Evolutionary conservation across 2,888 invertebrate genomes (phyloP).

Genomic region (Augochlorella aurata): DNA sequence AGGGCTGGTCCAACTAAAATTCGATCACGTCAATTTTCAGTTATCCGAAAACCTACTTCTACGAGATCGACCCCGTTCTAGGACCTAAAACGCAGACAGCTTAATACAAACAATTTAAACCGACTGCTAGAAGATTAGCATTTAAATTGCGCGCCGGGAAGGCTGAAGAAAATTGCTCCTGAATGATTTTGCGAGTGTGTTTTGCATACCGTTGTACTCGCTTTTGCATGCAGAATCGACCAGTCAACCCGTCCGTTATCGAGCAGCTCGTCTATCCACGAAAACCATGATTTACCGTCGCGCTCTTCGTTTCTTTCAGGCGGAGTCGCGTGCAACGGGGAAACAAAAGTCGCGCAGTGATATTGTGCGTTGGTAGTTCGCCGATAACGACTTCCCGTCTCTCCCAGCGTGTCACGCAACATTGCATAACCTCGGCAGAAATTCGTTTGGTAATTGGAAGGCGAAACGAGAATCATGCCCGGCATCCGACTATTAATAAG

Average conservation of each 20-base stretch:
- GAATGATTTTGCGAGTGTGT: neutral
- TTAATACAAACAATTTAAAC: neutral
- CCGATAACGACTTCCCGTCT: neutral
- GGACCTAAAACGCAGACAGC: neutral
- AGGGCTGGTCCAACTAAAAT: too few species aligned
- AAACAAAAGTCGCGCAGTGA: neutral
- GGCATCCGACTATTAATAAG: neutral
- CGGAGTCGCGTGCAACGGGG: neutral
- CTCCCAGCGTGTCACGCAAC: neutral
- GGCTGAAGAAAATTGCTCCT: neutral
- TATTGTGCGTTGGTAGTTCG: neutral
- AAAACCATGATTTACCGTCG: neutral
- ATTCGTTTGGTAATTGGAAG: conserved; percentile 12
- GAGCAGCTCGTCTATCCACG: neutral
- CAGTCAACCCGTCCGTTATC: neutral
- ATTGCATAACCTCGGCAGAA: neutral
- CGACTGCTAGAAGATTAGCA: neutral
- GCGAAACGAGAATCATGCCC: neutral
- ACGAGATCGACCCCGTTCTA: too few species aligned
- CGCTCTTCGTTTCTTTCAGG: neutral
- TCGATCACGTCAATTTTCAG: too few species aligned
- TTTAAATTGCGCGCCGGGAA: neutral
- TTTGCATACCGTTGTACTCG: neutral
- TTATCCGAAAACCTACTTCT: too few species aligned
- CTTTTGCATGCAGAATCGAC: neutral